A percentile compares a stretch with the other conserved stretches of the same genome.
Evolutionary conservation across 2,888 invertebrate species (phyloP).

Genomic region (Cryptocephalus primarius): DNA sequence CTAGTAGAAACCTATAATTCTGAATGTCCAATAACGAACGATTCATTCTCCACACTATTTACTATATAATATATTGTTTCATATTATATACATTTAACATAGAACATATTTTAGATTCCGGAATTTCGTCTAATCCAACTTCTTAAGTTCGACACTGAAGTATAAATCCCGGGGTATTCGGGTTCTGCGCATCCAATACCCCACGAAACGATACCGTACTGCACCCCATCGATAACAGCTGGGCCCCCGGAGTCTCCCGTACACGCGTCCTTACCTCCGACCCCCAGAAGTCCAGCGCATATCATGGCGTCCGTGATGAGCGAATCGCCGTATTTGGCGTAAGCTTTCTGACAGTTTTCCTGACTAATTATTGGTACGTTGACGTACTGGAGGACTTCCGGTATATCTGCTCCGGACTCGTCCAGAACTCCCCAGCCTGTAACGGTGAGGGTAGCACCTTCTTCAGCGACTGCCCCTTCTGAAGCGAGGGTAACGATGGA

Average conservation of each 20-base stretch:
- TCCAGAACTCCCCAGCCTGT: constrained; percentile 10
- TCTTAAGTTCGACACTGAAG: neutral
- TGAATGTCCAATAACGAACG: too few relatives aligned
- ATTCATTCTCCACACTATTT: too few relatives aligned
- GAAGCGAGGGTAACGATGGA: neutral
- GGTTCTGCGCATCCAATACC: constrained; percentile 8
- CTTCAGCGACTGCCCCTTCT: neutral
- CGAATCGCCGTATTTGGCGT: neutral
- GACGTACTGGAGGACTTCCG: constrained; percentile 10
- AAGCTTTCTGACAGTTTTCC: neutral
- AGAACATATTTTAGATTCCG: too few relatives aligned
- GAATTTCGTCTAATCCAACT: too few relatives aligned
- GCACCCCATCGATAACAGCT: too few relatives aligned
- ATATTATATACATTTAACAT: too few relatives aligned
- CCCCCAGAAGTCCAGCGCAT: constrained; percentile 42
- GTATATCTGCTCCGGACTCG: constrained; percentile 3
- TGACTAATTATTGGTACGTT: constrained; percentile 7
- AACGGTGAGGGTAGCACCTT: constrained; percentile 5
- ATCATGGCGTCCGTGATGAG: constrained; percentile 39
- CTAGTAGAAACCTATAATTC: too few relatives aligned
- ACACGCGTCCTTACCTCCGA: constrained; percentile 27
- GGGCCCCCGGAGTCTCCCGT: too few relatives aligned
- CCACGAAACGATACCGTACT: too few relatives aligned
- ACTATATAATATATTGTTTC: too few relatives aligned
- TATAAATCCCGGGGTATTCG: constrained; percentile 19